These are phyloP conservation scores for Blomia tropicalis DNA, from an alignment of 2,888 invertebrate genomes.

Conservation along the genomic window DNA sequence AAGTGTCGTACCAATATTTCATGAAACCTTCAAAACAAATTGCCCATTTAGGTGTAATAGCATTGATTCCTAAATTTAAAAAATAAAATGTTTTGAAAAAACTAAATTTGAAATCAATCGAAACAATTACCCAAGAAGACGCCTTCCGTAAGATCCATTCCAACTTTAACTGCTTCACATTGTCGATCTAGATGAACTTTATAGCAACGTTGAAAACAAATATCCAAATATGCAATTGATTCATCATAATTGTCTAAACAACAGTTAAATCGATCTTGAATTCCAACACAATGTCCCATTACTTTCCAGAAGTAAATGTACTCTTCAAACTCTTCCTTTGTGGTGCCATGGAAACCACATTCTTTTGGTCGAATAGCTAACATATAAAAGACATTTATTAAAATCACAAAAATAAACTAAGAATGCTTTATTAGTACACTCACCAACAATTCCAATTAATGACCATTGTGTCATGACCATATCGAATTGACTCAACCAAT, in stretches of 20 bases:
- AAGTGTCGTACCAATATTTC: conserved; percentile 26
- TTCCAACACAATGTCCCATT: conserved; percentile 61
- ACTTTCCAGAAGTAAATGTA: conserved; percentile 70
- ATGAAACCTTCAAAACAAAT: conserved; percentile 24
- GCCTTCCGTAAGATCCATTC: conserved; percentile 23
- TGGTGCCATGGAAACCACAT: conserved; percentile 23
- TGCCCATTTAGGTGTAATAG: conserved; percentile 16
- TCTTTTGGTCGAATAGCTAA: conserved; percentile 23
- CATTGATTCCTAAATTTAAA: not conserved
- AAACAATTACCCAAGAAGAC: conserved; percentile 15
- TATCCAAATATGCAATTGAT: conserved; percentile 17
- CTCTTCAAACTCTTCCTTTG: conserved; percentile 50
- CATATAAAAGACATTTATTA: not conserved
- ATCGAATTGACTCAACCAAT: conserved; percentile 57
- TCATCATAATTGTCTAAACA: conserved; percentile 26
- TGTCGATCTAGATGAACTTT: conserved; percentile 20
- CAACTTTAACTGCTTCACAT: conserved; percentile 12
- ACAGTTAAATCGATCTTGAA: conserved; percentile 45
- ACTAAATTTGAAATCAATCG: not conserved
- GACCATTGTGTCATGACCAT: conserved; percentile 76
- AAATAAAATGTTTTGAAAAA: not conserved
- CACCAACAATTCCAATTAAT: conserved; percentile 57
- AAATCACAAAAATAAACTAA: not conserved
- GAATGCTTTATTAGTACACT: conserved; percentile 34
- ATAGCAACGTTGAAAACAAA: conserved; percentile 24